Conservation (phyloP, 2,113 vertebrate genomes). For the Pholis gunnellus region DNA sequence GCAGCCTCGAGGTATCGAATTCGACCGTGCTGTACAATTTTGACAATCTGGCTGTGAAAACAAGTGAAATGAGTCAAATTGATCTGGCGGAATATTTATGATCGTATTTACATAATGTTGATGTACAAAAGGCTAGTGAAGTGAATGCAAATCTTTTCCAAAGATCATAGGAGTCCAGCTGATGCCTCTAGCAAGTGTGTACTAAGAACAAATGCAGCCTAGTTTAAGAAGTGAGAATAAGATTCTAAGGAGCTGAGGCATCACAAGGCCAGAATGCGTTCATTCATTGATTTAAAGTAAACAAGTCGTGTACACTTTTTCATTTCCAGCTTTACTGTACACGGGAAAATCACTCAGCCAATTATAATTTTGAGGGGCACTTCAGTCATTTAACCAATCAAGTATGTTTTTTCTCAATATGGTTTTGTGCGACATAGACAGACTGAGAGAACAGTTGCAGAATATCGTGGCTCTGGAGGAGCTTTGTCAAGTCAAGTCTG, state of each 20-base stretch:
- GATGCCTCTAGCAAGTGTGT: conserved; percentile 12
- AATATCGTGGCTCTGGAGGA: not conserved
- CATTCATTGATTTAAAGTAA: conserved; percentile 34
- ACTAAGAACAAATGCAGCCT: conserved; percentile 8
- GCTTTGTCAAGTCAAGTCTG: conserved; percentile 5
- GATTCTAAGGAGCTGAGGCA: not conserved
- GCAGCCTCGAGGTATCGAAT: conserved; percentile 21
- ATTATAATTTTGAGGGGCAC: not conserved
- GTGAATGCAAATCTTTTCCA: conserved; percentile 38
- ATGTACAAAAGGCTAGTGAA: conserved; percentile 43
- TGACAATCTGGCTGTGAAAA: conserved; percentile 32
- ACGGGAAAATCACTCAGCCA: not conserved
- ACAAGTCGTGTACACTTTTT: not conserved
- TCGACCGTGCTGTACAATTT: conserved; percentile 1
- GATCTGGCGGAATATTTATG: conserved; percentile 54
- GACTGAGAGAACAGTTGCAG: not conserved
- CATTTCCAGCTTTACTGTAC: conserved; percentile 1
- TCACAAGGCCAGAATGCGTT: conserved; percentile 12
- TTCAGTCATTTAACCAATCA: no score
- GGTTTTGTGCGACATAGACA: not conserved
- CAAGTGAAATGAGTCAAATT: conserved; percentile 50
- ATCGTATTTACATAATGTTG: conserved; percentile 45
- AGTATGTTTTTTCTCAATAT: not conserved
- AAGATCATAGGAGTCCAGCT: conserved; percentile 21
- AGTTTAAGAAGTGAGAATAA: not conserved